A percentile compares a stretch with the other conserved stretches of the same genome.
These are phyloP conservation scores for Sebastes cheni DNA, from an alignment of 2,797 vertebrate species.

Conservation along the genomic window DNA sequence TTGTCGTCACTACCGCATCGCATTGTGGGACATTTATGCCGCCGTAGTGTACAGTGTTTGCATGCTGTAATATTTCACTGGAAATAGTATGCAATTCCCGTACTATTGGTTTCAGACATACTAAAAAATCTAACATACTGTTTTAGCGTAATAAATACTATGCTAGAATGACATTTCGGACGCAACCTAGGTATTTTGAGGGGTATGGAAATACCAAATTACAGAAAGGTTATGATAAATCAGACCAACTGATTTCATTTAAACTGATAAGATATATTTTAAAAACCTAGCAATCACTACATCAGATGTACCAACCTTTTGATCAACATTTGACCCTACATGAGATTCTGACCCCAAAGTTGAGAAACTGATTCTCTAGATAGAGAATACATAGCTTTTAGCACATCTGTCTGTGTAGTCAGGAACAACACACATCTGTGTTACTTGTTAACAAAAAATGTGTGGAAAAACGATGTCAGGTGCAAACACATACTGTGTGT, in stretches of 20 bases:
- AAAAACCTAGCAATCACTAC: neutral
- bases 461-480: neutral
- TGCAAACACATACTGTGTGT: neutral
- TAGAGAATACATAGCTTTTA: neutral
- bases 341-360: slow-evolving; percentile 14
- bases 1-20: no score
- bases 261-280: neutral
- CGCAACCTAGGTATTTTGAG: neutral
- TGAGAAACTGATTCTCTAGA: slow-evolving; percentile 49
- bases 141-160: no score
- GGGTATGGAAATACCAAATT: neutral
- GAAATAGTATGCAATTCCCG: no score
- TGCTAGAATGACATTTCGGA: no score
- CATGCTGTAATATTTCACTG: no score
- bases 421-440: neutral
- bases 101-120: no score
- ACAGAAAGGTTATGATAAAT: neutral
- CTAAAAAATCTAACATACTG: no score
- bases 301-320: neutral
- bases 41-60: no score
- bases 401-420: slow-evolving; percentile 3
- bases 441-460: neutral
- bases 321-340: neutral
- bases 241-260: neutral
- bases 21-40: no score